Percentiles rank a stretch among this genome's conserved stretches.
These are phyloP conservation scores for Scleropages formosus DNA, from an alignment of 2,797 vertebrate species.

Conservation along the genomic window DNA sequence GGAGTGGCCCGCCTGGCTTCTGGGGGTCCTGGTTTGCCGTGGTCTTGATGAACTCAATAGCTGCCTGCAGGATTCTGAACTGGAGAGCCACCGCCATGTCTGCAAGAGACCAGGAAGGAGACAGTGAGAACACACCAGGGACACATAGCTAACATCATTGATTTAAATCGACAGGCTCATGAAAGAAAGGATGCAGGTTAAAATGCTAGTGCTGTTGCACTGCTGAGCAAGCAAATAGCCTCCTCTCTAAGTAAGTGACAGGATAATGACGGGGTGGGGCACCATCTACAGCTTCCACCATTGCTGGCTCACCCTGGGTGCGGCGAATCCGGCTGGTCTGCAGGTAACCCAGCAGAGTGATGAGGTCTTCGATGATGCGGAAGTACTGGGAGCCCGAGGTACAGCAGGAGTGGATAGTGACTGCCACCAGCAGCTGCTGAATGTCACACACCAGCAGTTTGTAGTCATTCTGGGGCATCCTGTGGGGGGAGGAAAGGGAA, in stretches of 20 bases:
- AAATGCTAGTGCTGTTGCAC: neutral
- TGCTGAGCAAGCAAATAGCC: neutral
- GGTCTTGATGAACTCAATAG: constrained; percentile 90
- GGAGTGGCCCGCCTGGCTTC: constrained; percentile 64
- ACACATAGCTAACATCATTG: too few relatives aligned
- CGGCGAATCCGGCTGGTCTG: constrained; percentile 88
- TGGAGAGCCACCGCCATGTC: constrained; percentile 92
- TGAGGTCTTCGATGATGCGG: constrained; percentile 96
- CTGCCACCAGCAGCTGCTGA: constrained; percentile 90
- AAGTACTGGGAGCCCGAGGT: constrained; percentile 97
- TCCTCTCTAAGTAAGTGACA: neutral
- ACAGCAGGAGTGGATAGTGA: constrained; percentile 96
- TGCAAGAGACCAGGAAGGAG: constrained; percentile 43
- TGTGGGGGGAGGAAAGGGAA: constrained; percentile 51
- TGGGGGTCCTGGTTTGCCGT: constrained; percentile 84
- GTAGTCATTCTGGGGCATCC: constrained; percentile 89
- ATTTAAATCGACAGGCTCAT: too few relatives aligned
- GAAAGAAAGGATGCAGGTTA: neutral
- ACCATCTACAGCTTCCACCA: neutral
- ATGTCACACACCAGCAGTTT: constrained; percentile 90
- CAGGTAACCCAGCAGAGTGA: constrained; percentile 91
- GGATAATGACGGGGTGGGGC: neutral
- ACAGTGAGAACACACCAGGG: neutral
- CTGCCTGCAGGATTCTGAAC: constrained; percentile 88
- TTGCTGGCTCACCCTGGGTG: constrained; percentile 78